Percentiles rank a stretch among this genome's conserved stretches.
Evolutionary conservation across 2,797 vertebrate genomes (phyloP).

Genomic region (Jordanella pulchra): DNA sequence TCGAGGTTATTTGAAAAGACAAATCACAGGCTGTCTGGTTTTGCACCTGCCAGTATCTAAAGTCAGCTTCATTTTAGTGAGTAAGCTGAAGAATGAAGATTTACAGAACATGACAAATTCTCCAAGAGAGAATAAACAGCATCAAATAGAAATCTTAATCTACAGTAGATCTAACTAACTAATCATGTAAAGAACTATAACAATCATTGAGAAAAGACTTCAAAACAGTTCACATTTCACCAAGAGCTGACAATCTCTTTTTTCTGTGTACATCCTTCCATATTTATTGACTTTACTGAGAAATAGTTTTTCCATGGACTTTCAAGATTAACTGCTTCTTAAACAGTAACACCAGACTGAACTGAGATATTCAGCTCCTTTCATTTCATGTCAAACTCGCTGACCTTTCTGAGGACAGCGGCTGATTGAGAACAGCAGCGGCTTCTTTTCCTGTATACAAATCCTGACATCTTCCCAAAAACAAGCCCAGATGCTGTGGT

Average conservation of each 20-base stretch:
- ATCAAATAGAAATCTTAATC: constrained; percentile 56
- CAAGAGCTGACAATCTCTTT: constrained; percentile 54
- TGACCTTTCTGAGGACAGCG: constrained; percentile 36
- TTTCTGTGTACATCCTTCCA: constrained; percentile 48
- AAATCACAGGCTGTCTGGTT: constrained; percentile 11
- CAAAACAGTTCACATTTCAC: constrained; percentile 42
- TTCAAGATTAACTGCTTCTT: constrained; percentile 41
- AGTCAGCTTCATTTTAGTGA: constrained; percentile 46
- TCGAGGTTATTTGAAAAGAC: constrained; percentile 13
- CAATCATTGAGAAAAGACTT: constrained; percentile 37
- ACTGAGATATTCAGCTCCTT: constrained; percentile 31
- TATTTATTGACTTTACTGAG: constrained; percentile 13
- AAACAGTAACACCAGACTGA: constrained; percentile 36
- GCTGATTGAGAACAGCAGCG: constrained; percentile 6
- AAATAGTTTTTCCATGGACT: constrained; percentile 17
- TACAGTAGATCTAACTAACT: too few relatives aligned
- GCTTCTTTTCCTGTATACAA: constrained; percentile 1
- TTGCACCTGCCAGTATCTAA: constrained; percentile 37
- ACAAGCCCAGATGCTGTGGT: constrained; percentile 58
- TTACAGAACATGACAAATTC: constrained; percentile 64
- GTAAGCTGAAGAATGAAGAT: constrained; percentile 53
- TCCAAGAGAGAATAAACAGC: constrained; percentile 50
- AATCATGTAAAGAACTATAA: constrained; percentile 29
- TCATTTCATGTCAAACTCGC: constrained; percentile 45
- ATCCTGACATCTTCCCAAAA: constrained; percentile 38